A percentile compares a stretch with the other conserved stretches of the same genome.
phyloP scores from a whole-genome alignment of 2,797 vertebrate genomes.

The Chlorospingus semifuscus region DNA sequence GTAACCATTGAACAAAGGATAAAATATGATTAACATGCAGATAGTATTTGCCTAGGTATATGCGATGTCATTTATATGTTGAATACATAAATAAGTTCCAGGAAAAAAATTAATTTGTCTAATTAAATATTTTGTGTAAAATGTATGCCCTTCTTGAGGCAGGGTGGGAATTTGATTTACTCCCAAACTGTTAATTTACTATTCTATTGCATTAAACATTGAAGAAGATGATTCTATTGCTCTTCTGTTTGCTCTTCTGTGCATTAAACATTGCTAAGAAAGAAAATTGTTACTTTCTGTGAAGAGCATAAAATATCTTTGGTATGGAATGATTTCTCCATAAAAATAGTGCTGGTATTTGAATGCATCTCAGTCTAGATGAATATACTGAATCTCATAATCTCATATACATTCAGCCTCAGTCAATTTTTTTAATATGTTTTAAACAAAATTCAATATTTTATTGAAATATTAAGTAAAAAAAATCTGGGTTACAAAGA shows the following conservation, averaged over 20 bases:
- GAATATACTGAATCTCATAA: not conserved
- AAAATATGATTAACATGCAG: not conserved
- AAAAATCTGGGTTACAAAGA: not conserved
- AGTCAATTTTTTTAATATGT: not conserved
- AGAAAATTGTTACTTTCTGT: not conserved
- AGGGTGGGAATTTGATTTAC: not conserved
- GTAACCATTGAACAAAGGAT: not conserved
- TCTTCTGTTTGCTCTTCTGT: not conserved
- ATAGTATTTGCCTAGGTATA: not conserved
- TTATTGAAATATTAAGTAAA: not conserved
- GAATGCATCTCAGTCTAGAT: not conserved
- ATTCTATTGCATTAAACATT: not conserved
- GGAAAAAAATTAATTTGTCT: not conserved
- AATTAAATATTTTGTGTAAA: not conserved
- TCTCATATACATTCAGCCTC: not conserved
- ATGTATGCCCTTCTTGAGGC: not conserved
- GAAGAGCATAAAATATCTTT: not conserved
- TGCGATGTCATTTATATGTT: not conserved
- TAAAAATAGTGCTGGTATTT: not conserved
- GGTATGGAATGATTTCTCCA: not conserved
- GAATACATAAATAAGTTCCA: not conserved
- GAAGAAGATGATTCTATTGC: too few species aligned
- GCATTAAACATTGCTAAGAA: not conserved
- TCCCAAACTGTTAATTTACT: not conserved
- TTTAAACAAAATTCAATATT: not conserved